phyloP scores from a whole-genome alignment of 2,797 vertebrate species.

The Epinephelus awoara region DNA sequence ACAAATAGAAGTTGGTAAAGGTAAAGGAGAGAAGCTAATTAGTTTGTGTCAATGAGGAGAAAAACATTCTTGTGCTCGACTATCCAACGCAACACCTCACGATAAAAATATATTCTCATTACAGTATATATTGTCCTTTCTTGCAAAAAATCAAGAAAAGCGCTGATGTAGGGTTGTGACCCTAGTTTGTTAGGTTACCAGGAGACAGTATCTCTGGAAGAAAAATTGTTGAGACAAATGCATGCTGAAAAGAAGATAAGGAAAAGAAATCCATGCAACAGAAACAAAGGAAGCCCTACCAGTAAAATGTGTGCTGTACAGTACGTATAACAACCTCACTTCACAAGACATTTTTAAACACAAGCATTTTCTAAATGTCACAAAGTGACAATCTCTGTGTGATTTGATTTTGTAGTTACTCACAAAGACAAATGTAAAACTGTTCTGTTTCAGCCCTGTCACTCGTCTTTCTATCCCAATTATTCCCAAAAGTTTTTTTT shows the following conservation, averaged over 20 bases:
- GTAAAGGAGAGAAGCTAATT: conserved; percentile 2
- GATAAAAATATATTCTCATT: not conserved
- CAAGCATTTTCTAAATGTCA: not conserved
- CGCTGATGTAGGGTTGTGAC: conserved; percentile 7
- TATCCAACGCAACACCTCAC: conserved; percentile 7
- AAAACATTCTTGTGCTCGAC: not conserved
- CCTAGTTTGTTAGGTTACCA: conserved; percentile 3
- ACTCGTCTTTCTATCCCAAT: not conserved
- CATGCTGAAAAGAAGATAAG: not conserved
- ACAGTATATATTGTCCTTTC: conserved; percentile 24
- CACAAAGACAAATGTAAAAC: not conserved
- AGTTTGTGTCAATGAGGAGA: not conserved
- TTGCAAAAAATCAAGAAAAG: conserved; percentile 1
- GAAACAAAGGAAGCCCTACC: not conserved
- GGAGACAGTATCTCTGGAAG: conserved; percentile 9
- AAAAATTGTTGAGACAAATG: not conserved
- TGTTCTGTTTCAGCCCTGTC: not conserved
- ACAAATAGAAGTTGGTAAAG: conserved; percentile 11
- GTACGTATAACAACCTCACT: not conserved
- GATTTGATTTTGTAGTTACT: not conserved
- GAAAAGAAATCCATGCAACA: not conserved
- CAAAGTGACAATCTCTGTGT: not conserved
- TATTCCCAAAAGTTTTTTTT: not conserved
- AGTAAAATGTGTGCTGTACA: not conserved
- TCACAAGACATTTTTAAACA: not conserved